Percentiles rank a stretch among this genome's conserved stretches.
Conservation (phyloP, 1,140 invertebrate species). For the Psilanteris sp. region DNA sequence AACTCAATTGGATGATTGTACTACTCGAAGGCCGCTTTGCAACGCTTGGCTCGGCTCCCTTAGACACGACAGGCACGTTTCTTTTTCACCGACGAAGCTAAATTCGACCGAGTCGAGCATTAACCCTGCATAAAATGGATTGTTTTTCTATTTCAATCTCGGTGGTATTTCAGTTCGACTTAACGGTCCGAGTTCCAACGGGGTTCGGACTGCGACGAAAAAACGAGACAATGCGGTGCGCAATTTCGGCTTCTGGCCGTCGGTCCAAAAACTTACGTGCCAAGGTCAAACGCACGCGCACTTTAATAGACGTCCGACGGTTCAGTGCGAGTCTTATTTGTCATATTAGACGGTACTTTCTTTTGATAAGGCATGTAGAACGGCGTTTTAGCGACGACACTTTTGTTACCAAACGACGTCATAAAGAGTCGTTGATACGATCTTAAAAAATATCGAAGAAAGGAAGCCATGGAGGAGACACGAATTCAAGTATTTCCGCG, state of each 20-base stretch:
- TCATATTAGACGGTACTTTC: too few species aligned
- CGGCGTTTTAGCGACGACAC: too few species aligned
- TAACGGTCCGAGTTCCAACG: not conserved
- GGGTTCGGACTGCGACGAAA: not conserved
- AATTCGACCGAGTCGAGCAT: conserved; percentile 51
- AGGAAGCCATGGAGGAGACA: too few species aligned
- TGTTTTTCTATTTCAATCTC: conserved; percentile 55
- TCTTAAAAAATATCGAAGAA: too few species aligned
- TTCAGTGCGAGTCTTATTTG: too few species aligned
- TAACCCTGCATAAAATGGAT: conserved; percentile 55
- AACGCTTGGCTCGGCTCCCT: conserved; percentile 47
- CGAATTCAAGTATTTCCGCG: too few species aligned
- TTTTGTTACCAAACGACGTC: too few species aligned
- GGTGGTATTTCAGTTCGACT: conserved; percentile 8
- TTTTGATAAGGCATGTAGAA: too few species aligned
- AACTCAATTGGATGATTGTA: conserved; percentile 63
- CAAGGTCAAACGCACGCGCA: too few species aligned
- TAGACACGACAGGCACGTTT: conserved; percentile 53
- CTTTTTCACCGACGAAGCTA: conserved; percentile 54
- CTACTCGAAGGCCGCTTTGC: conserved; percentile 52
- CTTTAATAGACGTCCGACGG: too few species aligned
- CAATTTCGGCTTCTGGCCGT: not conserved
- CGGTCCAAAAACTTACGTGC: not conserved
- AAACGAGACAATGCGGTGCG: too few species aligned
- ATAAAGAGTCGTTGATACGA: too few species aligned